Conservation (phyloP, 2,797 vertebrate genomes). For the Chaetophractus vellerosus region DNA sequence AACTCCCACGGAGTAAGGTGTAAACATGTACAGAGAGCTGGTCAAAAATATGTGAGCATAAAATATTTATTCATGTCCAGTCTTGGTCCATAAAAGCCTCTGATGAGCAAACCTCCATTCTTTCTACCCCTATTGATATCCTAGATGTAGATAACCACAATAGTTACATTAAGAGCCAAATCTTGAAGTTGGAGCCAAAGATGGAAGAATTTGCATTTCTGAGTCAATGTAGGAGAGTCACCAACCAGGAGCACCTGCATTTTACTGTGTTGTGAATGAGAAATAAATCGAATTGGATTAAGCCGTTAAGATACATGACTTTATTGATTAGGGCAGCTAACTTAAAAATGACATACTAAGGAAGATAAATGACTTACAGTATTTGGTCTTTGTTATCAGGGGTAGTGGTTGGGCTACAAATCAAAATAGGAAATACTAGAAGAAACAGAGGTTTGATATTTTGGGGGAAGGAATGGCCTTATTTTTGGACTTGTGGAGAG, state of each 20-base stretch:
- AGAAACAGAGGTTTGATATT: background rate
- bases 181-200: background rate
- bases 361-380: background rate
- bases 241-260: background rate
- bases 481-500: background rate
- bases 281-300: background rate
- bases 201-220: background rate
- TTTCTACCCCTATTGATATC: background rate
- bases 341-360: background rate
- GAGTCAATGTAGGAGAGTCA: background rate
- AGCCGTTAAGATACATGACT: background rate
- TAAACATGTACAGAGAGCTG: background rate
- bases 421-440: conserved; percentile 2
- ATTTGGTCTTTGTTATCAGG: background rate
- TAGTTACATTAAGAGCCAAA: background rate
- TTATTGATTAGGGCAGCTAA: background rate
- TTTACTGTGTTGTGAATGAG: background rate
- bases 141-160: background rate
- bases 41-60: background rate
- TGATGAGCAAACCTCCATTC: background rate
- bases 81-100: background rate
- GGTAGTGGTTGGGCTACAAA: background rate
- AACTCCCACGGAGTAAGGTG: background rate
- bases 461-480: background rate
- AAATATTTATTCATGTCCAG: background rate